phyloP scores from a whole-genome alignment of 2,888 invertebrate genomes.

The Lamproptera curius region DNA sequence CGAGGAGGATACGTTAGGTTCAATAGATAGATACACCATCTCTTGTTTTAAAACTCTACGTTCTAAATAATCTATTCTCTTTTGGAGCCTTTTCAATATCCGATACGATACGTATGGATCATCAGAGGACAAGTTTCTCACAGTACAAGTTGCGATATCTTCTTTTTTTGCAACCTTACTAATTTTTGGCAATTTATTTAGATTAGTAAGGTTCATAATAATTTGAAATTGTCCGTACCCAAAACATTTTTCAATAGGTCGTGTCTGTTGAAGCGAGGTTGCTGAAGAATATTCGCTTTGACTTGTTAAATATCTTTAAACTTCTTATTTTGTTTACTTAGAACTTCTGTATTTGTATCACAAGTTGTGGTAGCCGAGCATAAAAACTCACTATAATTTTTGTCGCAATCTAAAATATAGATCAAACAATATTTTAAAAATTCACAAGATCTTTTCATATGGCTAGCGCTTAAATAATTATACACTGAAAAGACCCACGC shows the following conservation, averaged over 20 bases:
- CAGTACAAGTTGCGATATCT: conserved; percentile 49
- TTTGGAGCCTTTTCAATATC: conserved; percentile 43
- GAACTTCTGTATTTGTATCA: conserved; percentile 1
- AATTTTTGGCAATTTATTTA: conserved; percentile 38
- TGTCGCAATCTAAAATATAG: conserved; percentile 11
- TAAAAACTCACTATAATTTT: background rate
- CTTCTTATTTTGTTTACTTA: conserved; percentile 5
- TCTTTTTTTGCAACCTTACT: conserved; percentile 43
- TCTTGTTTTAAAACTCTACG: conserved; percentile 58
- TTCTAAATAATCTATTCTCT: conserved; percentile 56
- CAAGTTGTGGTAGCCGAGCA: conserved; percentile 4
- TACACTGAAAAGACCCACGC: no score
- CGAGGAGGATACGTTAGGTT: conserved; percentile 49
- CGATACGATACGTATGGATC: conserved; percentile 33
- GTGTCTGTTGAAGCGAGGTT: conserved; percentile 39
- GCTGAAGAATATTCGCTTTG: conserved; percentile 8
- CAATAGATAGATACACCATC: conserved; percentile 57
- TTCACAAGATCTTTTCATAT: no score
- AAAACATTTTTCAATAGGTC: conserved; percentile 54
- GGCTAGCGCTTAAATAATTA: no score
- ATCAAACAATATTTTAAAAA: no score
- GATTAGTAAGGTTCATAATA: conserved; percentile 50
- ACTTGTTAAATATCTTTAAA: conserved; percentile 5
- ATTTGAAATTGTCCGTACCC: conserved; percentile 46
- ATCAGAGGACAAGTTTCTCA: conserved; percentile 48